phyloP scores from a whole-genome alignment of 2,797 vertebrate genomes.

The Semotilus atromaculatus region DNA sequence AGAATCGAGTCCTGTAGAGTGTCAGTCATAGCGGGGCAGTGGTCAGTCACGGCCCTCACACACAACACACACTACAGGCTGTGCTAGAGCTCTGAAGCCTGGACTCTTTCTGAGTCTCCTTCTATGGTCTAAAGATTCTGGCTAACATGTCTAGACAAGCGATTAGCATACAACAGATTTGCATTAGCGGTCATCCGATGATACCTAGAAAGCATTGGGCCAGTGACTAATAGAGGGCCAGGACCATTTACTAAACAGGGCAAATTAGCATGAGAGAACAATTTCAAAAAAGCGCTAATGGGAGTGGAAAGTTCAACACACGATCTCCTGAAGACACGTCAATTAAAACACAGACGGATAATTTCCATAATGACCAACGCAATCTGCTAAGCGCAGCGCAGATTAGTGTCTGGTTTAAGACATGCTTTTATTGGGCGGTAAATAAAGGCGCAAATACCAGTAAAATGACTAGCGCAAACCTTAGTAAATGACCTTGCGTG shows the following conservation, averaged over 20 bases:
- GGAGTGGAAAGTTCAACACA: neutral
- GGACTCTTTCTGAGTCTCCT: conserved; percentile 19
- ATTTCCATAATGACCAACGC: neutral
- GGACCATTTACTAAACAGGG: neutral
- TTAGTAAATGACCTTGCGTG: too few relatives aligned
- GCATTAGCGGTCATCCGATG: neutral
- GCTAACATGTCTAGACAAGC: neutral
- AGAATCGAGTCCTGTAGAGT: conserved; percentile 96
- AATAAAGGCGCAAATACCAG: too few relatives aligned
- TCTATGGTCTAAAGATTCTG: neutral
- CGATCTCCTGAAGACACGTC: too few relatives aligned
- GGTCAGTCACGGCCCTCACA: conserved; percentile 50
- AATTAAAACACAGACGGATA: too few relatives aligned
- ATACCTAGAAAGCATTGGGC: neutral
- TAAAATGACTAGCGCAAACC: too few relatives aligned
- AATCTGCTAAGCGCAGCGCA: neutral
- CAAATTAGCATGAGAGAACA: neutral
- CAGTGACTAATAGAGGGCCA: neutral
- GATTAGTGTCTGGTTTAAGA: neutral
- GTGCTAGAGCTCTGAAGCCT: conserved; percentile 10
- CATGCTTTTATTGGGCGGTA: too few relatives aligned
- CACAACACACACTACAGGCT: conserved; percentile 27
- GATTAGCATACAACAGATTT: neutral
- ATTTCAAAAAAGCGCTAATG: neutral
- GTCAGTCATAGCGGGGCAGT: conserved; percentile 57